A percentile compares a stretch with the other conserved stretches of the same genome.
Conservation (phyloP, 2,113 vertebrate genomes). For the Periophthalmodon schlosseri region DNA sequence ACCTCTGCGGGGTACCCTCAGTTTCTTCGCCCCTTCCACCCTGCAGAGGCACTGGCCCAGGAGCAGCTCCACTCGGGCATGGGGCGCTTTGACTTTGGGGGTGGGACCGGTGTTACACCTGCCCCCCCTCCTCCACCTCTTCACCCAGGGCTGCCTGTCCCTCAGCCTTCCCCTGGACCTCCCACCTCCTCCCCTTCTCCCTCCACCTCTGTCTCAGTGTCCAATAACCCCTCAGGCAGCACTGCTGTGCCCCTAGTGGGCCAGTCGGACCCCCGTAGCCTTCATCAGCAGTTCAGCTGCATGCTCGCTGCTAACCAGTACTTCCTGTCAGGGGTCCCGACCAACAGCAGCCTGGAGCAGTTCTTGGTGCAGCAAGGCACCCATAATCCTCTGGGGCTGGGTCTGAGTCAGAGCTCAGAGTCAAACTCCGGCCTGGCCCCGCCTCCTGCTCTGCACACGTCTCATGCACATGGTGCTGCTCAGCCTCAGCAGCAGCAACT, state of each 20-base stretch:
- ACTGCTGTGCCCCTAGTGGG: constrained; percentile 75
- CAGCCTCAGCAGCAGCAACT: constrained; percentile 79
- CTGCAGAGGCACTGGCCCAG: constrained; percentile 79
- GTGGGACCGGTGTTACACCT: constrained; percentile 71
- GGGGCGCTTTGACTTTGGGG: constrained; percentile 80
- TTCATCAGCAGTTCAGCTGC: constrained; percentile 84
- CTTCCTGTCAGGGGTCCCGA: constrained; percentile 79
- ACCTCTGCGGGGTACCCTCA: constrained; percentile 77
- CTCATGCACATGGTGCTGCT: constrained; percentile 71
- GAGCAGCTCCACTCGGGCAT: constrained; percentile 81
- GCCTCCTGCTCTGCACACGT: constrained; percentile 78
- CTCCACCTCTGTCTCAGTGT: constrained; percentile 69
- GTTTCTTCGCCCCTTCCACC: constrained; percentile 79
- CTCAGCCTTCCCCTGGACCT: constrained; percentile 75
- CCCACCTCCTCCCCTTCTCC: constrained; percentile 75
- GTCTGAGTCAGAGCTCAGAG: constrained; percentile 70
- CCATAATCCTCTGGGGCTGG: constrained; percentile 79
- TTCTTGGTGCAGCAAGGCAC: constrained; percentile 81
- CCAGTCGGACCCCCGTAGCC: constrained; percentile 80
- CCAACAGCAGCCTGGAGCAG: constrained; percentile 82
- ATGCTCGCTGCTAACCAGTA: constrained; percentile 84
- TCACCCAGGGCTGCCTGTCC: constrained; percentile 78
- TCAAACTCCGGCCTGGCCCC: constrained; percentile 75
- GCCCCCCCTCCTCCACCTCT: constrained; percentile 76
- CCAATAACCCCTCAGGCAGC: constrained; percentile 74